Evolutionary conservation across 2,113 vertebrate genomes (phyloP).

Genomic region (Lethenteron reissneri): DNA sequence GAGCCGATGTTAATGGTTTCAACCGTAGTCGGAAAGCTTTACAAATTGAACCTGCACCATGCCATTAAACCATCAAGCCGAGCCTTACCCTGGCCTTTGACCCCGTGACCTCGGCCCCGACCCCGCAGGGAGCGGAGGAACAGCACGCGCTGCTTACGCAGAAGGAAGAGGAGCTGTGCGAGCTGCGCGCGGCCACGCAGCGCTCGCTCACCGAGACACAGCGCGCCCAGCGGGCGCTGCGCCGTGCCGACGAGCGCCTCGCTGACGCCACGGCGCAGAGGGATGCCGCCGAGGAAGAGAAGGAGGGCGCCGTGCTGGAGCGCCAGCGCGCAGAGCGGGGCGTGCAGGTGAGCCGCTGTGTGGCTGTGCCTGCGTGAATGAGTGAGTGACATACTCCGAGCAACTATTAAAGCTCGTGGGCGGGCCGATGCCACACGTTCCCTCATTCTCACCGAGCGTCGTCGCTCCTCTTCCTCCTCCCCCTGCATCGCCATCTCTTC

Average conservation of each 20-base stretch:
- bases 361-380: no score
- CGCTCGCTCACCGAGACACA: not conserved
- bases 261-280: not conserved
- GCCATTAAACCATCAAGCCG: no score
- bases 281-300: not conserved
- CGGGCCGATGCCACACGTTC: no score
- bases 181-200: not conserved
- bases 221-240: not conserved
- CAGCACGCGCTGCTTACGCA: not conserved
- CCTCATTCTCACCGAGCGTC: no score
- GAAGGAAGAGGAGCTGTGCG: slow-evolving; percentile 1
- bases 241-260: not conserved
- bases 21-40: no score
- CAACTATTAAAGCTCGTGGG: no score
- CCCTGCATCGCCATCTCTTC: slow-evolving; percentile 1
- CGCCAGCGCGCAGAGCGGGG: not conserved
- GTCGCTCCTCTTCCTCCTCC: no score
- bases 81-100: no score
- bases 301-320: not conserved
- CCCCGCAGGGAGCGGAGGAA: not conserved
- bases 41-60: no score
- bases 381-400: no score
- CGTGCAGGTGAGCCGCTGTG: not conserved
- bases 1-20: no score
- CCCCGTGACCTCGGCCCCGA: no score